Evolutionary conservation across 1,140 invertebrate genomes (phyloP).

Genomic region (Drosophila pseudoobscura): DNA sequence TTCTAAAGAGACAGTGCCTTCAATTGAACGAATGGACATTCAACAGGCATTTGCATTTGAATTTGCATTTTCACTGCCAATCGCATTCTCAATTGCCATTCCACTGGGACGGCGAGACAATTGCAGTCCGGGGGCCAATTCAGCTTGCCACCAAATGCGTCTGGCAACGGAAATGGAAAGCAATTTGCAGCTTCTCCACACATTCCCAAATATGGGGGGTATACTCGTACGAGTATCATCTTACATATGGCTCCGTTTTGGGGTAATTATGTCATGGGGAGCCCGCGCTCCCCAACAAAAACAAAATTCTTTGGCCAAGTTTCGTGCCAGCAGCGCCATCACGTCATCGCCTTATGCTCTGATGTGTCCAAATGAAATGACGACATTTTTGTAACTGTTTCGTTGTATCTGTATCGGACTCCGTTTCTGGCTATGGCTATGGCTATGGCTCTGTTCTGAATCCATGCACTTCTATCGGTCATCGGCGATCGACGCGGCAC

Average conservation of each 20-base stretch:
- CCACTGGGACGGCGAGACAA: slow-evolving; percentile 9
- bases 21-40: too few relatives aligned
- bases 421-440: too few relatives aligned
- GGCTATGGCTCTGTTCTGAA: too few relatives aligned
- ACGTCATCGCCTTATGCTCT: slow-evolving; percentile 9
- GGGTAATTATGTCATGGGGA: slow-evolving; percentile 44
- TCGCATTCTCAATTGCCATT: slow-evolving; percentile 29
- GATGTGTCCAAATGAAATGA: neutral
- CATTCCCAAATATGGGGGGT: too few relatives aligned
- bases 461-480: too few relatives aligned
- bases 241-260: slow-evolving; percentile 25
- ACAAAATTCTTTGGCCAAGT: slow-evolving; percentile 7
- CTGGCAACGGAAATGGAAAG: slow-evolving; percentile 8
- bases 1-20: too few relatives aligned
- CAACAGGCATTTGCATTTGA: too few relatives aligned
- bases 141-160: slow-evolving; percentile 2
- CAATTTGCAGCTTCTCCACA: neutral
- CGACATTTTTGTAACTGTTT: too few relatives aligned
- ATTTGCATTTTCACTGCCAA: too few relatives aligned
- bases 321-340: slow-evolving; percentile 35
- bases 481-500: too few relatives aligned
- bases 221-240: too few relatives aligned
- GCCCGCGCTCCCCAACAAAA: slow-evolving; percentile 2
- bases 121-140: slow-evolving; percentile 17
- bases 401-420: too few relatives aligned